phyloP scores from a whole-genome alignment of 92 coral and sea anemone species.

The Porites cylindrica region DNA sequence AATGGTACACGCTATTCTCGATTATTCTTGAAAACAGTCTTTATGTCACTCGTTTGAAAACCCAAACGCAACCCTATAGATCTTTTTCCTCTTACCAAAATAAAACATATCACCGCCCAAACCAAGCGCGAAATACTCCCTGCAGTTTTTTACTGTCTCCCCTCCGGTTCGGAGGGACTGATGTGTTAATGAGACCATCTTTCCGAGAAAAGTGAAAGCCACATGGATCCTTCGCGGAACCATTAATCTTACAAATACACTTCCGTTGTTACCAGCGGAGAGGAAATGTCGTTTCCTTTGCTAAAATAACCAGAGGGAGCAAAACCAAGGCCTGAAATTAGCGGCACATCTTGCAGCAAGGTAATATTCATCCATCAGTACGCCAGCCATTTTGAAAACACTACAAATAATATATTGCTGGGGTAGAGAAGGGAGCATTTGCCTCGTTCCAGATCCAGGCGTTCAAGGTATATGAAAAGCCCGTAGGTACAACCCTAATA shows the following conservation, averaged over 20 bases:
- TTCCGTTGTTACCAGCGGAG: neutral
- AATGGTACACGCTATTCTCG: neutral
- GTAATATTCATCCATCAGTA: neutral
- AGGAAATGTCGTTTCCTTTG: neutral
- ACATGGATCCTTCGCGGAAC: conserved; percentile 5
- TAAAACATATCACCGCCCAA: neutral
- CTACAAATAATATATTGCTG: neutral
- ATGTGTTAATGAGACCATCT: neutral
- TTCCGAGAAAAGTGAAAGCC: conserved; percentile 17
- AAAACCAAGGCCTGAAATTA: neutral
- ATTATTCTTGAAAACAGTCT: neutral
- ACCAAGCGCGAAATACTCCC: neutral
- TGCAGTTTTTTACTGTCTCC: neutral
- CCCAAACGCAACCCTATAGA: no score
- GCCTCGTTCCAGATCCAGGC: neutral
- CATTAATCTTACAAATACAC: neutral
- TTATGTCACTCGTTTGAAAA: no score
- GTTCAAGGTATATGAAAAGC: no score
- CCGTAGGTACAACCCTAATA: no score
- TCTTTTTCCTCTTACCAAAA: neutral
- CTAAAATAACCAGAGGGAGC: neutral
- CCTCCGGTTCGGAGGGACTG: neutral
- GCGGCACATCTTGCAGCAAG: neutral
- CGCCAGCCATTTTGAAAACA: conserved; percentile 18
- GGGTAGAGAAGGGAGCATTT: conserved; percentile 17